Percentiles rank a stretch among this genome's conserved stretches.
Evolutionary conservation across 1,140 invertebrate species (phyloP).

Genomic region (Lepeophtheirus salmonis): DNA sequence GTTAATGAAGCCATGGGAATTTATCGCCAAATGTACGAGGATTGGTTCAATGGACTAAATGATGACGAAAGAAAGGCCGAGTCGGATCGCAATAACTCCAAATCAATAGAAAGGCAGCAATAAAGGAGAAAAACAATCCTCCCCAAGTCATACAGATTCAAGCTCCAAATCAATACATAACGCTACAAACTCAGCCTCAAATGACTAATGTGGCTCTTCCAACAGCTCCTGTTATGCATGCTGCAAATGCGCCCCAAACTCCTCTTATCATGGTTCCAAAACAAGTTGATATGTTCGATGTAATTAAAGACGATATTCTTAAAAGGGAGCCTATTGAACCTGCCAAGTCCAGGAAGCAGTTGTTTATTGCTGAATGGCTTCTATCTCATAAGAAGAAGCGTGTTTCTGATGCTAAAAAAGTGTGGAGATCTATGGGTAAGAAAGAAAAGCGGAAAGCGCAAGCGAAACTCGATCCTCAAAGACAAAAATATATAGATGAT

Average conservation of each 20-base stretch:
- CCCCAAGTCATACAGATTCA: background rate
- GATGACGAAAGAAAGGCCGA: slow-evolving; percentile 14
- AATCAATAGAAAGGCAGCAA: background rate
- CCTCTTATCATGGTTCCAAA: background rate
- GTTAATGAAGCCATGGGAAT: slow-evolving; percentile 12
- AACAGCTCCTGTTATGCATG: slow-evolving; percentile 1
- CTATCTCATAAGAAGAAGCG: background rate
- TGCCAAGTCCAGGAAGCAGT: slow-evolving; percentile 14
- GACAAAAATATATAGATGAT: slow-evolving; percentile 16
- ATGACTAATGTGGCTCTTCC: background rate
- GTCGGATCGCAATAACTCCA: slow-evolving; percentile 4
- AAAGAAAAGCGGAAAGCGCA: slow-evolving; percentile 15
- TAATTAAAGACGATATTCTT: slow-evolving; percentile 7
- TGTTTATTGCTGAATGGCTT: slow-evolving; percentile 6
- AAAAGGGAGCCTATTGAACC: slow-evolving; percentile 15
- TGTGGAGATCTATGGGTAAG: background rate
- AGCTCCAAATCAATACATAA: background rate
- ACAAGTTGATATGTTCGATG: background rate
- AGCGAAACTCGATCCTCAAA: slow-evolving; percentile 15
- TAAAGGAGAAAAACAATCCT: background rate
- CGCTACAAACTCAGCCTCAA: slow-evolving; percentile 6
- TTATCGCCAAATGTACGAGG: slow-evolving; percentile 13
- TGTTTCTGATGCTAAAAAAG: background rate
- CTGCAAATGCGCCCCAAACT: background rate
- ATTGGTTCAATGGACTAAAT: slow-evolving; percentile 14